Evolutionary conservation across 1,140 invertebrate genomes (phyloP), one percentile per base, ranked within the genome.

Genomic region (Phortica variegata): DNA sequence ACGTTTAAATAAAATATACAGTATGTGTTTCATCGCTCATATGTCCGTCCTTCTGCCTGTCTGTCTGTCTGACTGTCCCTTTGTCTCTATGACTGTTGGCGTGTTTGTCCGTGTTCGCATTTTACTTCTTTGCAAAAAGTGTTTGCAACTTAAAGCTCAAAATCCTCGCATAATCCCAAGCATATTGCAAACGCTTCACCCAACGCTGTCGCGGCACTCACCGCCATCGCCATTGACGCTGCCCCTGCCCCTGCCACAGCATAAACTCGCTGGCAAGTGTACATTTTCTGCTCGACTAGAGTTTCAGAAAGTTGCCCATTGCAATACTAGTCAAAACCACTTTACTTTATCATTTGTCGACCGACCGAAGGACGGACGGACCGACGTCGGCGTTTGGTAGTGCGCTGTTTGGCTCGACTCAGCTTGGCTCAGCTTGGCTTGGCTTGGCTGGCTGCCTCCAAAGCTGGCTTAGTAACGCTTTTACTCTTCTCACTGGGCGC

Each of bases 1-100:
- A n/a, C n/a, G n/a, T 66, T 66, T 66, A 66, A 66, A 66, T 66
- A 66, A 66, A 66, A 66, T 66, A 66, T 66, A n/a, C n/a, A n/a
- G 62, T 68, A 62, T 52, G 59, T 61, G 54, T 52, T 68, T 66
- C 58, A n/a, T 65, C 52, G 43, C 49, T 26, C 33, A 18, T 29
- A 40, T 21, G 18, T 23, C 44, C 38, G 36, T 15, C 18, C 36
- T 33, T 44, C 36, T 18, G 10, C 21, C 41, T 31, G 10, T n/a
- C 34, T 9, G 33, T 19, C 13, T n/a, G 13, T 31, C 16, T 48
- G 21, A 16, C 38, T 19, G 20, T 48, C 21, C 42, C 17, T 29
- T 32, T 52, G 23, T n/a, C 36, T 38, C 21, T n/a, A n/a, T n/a
- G n/a, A n/a, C n/a, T 46, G 29, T 42, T 20, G 33, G 26, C 49